phyloP scores from a whole-genome alignment of 2,888 invertebrate genomes.

The Dryomyza anilis region DNA sequence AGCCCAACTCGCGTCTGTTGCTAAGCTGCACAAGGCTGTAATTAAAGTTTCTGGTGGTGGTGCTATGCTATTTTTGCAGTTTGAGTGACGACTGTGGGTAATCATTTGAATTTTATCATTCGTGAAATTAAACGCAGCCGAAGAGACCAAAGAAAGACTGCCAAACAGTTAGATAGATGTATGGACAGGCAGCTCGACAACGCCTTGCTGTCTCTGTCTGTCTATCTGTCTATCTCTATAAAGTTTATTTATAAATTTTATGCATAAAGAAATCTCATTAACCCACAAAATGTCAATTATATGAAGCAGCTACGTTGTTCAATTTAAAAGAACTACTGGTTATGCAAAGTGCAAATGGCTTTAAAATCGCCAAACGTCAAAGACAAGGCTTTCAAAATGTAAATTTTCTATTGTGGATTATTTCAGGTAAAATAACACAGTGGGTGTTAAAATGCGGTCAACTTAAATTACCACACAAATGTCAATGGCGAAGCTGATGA shows the following conservation, averaged over 20 bases:
- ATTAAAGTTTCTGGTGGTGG: not conserved
- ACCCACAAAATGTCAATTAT: no score
- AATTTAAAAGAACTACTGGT: no score
- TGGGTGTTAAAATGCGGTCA: not conserved
- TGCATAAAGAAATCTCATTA: conserved; percentile 23
- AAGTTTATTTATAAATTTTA: conserved; percentile 9
- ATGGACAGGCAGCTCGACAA: not conserved
- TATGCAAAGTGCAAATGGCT: no score
- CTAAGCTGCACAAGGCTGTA: not conserved
- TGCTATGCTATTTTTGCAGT: not conserved
- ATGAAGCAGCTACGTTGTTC: no score
- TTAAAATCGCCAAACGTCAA: no score
- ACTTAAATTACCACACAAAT: no score
- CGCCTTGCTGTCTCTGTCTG: no score
- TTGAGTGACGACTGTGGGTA: conserved; percentile 1
- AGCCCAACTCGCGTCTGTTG: not conserved
- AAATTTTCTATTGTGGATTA: not conserved
- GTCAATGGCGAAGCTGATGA: not conserved
- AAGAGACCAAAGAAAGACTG: not conserved
- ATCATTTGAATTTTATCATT: conserved; percentile 27
- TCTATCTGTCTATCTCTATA: no score
- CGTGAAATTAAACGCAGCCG: conserved; percentile 29
- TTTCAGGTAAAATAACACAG: no score
- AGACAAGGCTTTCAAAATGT: not conserved
- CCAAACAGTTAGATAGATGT: not conserved